Evolutionary conservation across 2,113 vertebrate species (phyloP), one percentile per base, ranked within the genome.

Genomic region (Bambusicola thoracicus): DNA sequence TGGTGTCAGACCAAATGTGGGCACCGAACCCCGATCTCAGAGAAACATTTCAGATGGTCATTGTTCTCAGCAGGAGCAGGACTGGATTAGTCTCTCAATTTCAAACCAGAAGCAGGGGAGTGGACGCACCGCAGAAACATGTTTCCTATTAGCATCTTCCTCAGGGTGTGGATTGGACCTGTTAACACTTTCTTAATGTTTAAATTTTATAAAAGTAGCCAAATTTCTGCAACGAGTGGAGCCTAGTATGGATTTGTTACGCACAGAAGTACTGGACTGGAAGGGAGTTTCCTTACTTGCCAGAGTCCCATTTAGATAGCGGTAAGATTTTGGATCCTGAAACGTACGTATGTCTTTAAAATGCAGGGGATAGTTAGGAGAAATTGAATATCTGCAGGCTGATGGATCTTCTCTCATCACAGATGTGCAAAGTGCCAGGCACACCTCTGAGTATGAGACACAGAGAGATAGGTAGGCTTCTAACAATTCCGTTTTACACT

Each of bases 51-150:
- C 55, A 82, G 30, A 91, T 72, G 74, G 30, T 91, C 63, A 85
- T 97, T 95, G 87, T 96, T 94, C 94, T 93, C 94, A 95, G 91
- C 87, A 81, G 89, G 94, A 92, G 81, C 3, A 5, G 79, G 59
- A 53, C 85, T 95, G 89, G 65, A 78, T 93, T 94, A 27, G 72
- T 85, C 68, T 93, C 86, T 91, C 81, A 79, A 32, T 81, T 96
- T 81, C 84, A 89, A 95, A 90, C 56, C 83, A 93, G 86, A 92
- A 94, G 61, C 61, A 87, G 93, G 81, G 84, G 91, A 91, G 91
- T 82, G 95, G 67, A 82, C 80, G 49, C 34, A 38, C 79, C 92
- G 79, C 81, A 91, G 84, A 89, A 82, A n/a, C 58, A 89, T 94
- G 84, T 87, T 93, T 92, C 58, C 49, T 74, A 95, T 94, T 94